A percentile compares a stretch with the other conserved stretches of the same genome.
These are phyloP conservation scores for Stomatorhinus walkeri DNA, from an alignment of 2,797 vertebrate species.

Conservation along the genomic window DNA sequence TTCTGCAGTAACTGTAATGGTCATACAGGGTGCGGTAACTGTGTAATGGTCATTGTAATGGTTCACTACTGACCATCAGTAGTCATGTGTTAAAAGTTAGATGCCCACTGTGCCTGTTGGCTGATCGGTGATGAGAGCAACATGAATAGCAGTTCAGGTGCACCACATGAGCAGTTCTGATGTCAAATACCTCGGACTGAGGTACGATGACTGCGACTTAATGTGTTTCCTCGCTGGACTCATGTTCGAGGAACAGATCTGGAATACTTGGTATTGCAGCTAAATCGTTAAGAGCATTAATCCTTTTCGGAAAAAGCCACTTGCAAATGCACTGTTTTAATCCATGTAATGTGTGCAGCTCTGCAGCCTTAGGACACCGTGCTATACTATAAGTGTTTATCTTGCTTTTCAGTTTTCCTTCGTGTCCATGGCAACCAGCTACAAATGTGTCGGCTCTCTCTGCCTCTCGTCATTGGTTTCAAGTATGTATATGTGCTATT, in stretches of 20 bases:
- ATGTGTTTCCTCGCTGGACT: not conserved
- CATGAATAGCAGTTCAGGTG: not conserved
- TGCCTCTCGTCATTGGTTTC: not conserved
- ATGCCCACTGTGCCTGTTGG: not conserved
- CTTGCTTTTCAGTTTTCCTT: not conserved
- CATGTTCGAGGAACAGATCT: not conserved
- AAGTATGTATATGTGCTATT: not conserved
- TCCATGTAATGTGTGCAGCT: not conserved
- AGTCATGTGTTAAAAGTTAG: not conserved
- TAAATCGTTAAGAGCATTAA: not conserved
- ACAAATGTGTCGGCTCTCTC: not conserved
- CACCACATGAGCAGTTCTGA: not conserved
- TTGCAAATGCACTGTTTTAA: not conserved
- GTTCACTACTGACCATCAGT: not conserved
- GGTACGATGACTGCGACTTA: not conserved
- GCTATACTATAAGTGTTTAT: not conserved
- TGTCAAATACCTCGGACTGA: not conserved
- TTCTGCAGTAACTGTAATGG: slow-evolving; percentile 1
- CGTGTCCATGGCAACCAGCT: slow-evolving; percentile 10
- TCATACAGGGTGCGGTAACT: not conserved
- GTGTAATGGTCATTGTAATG: not conserved
- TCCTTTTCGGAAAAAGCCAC: not conserved
- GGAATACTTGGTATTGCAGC: not conserved
- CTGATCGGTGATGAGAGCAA: not conserved
- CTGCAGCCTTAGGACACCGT: not conserved